Conservation (phyloP, 2,888 invertebrate genomes). For the Phyto melanocephala region DNA sequence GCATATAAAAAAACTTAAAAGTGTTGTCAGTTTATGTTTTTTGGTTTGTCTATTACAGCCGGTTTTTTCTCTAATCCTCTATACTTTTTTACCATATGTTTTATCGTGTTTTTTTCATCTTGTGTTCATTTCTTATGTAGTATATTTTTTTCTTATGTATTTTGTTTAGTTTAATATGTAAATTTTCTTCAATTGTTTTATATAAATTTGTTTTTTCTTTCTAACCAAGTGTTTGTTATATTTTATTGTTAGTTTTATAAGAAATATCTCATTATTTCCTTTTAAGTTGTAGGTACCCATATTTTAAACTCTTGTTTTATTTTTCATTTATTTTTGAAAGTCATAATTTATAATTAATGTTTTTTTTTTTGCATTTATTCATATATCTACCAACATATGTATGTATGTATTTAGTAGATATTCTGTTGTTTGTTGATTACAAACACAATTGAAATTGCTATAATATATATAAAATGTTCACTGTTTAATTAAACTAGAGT, state of each 20-base stretch:
- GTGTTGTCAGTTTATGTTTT: constrained; percentile 53
- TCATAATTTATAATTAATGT: constrained; percentile 35
- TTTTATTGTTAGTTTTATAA: constrained; percentile 37
- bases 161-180: constrained; percentile 50
- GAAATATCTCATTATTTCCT: constrained; percentile 43
- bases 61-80: constrained; percentile 35
- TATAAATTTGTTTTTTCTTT: not conserved
- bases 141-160: constrained; percentile 29
- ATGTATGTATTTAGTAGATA: no score
- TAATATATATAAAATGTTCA: not conserved
- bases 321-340: constrained; percentile 25
- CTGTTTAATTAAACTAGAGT: constrained; percentile 2
- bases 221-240: not conserved
- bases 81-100: constrained; percentile 35
- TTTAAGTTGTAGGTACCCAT: constrained; percentile 43
- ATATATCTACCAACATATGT: not conserved
- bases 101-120: constrained; percentile 10
- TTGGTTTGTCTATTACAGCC: constrained; percentile 57
- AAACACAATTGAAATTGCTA: no score
- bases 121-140: constrained; percentile 34
- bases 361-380: constrained; percentile 3
- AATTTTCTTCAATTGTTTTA: constrained; percentile 49
- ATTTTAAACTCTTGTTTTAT: constrained; percentile 31
- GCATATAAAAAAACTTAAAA: constrained; percentile 54
- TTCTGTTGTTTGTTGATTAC: no score